These are phyloP conservation scores for Chymomyza caudatula DNA, from an alignment of 2,888 invertebrate genomes.

Conservation along the genomic window DNA sequence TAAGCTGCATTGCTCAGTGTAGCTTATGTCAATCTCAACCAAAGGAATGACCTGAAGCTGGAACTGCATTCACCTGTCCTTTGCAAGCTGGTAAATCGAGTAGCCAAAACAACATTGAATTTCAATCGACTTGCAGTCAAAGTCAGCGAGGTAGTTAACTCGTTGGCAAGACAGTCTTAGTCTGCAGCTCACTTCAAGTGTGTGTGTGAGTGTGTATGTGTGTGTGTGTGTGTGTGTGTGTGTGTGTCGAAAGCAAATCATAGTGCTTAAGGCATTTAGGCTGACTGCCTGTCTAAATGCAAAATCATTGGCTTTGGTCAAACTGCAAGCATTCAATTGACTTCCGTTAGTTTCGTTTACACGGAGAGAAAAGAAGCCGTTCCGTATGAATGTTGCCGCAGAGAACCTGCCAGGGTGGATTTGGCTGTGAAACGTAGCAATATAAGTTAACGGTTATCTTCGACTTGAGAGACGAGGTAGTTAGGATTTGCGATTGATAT, in stretches of 20 bases:
- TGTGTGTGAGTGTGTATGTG: not conserved
- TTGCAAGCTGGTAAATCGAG: not conserved
- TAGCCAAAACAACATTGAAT: not conserved
- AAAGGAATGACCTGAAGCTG: not conserved
- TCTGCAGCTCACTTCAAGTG: not conserved
- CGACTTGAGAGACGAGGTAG: too few species aligned
- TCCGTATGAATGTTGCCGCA: too few species aligned
- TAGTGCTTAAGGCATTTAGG: not conserved
- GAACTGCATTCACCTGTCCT: not conserved
- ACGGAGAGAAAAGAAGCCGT: too few species aligned
- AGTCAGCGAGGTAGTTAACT: not conserved
- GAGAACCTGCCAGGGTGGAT: too few species aligned
- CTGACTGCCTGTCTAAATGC: not conserved
- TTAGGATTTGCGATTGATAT: too few species aligned
- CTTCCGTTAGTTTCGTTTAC: too few species aligned
- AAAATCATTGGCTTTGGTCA: not conserved
- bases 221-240: not conserved
- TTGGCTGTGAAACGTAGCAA: not conserved
- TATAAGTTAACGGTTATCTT: too few species aligned
- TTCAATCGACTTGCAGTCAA: not conserved
- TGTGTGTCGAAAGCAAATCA: not conserved
- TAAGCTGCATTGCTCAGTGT: too few species aligned
- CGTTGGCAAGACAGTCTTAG: not conserved
- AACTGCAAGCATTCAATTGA: not conserved
- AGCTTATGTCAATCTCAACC: not conserved